Evolutionary conservation across 92 coral and sea anemone species (phyloP).

Genomic region (Zoanthus sansibaricus): DNA sequence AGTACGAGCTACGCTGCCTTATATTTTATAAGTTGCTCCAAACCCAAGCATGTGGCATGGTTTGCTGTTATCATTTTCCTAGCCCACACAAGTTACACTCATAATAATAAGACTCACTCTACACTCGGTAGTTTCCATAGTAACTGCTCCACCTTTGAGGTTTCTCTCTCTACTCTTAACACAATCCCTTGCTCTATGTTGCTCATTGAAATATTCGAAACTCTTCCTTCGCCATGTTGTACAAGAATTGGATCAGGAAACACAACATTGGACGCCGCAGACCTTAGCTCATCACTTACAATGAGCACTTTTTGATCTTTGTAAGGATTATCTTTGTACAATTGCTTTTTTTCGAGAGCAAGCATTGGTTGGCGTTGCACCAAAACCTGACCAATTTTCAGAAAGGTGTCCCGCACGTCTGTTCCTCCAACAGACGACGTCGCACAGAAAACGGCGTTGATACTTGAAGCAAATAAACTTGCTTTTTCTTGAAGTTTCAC

Average conservation of each 20-base stretch:
- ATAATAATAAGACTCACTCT: not conserved
- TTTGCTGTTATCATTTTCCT: too few species aligned
- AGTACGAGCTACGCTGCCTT: too few species aligned
- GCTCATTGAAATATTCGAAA: slow-evolving; percentile 23
- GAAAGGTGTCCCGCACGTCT: slow-evolving; percentile 60
- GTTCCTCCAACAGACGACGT: slow-evolving; percentile 66
- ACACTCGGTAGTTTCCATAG: not conserved
- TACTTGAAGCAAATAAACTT: slow-evolving; percentile 52
- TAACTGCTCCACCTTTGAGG: slow-evolving; percentile 4
- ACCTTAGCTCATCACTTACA: slow-evolving; percentile 24
- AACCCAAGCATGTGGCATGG: too few species aligned
- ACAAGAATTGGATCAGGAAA: slow-evolving; percentile 26
- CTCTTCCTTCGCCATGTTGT: slow-evolving; percentile 20
- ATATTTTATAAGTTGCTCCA: too few species aligned
- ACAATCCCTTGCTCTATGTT: slow-evolving; percentile 16
- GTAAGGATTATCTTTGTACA: not conserved
- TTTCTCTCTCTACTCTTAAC: slow-evolving; percentile 29
- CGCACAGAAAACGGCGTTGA: slow-evolving; percentile 63
- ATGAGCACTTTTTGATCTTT: slow-evolving; percentile 13
- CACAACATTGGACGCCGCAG: not conserved
- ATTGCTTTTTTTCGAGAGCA: not conserved
- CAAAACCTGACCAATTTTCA: slow-evolving; percentile 42
- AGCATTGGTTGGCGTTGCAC: not conserved
- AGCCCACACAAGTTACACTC: not conserved
- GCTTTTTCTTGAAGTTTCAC: slow-evolving; percentile 60